Conservation (phyloP, 2,888 invertebrate genomes). For the Macrophya alboannulata region DNA sequence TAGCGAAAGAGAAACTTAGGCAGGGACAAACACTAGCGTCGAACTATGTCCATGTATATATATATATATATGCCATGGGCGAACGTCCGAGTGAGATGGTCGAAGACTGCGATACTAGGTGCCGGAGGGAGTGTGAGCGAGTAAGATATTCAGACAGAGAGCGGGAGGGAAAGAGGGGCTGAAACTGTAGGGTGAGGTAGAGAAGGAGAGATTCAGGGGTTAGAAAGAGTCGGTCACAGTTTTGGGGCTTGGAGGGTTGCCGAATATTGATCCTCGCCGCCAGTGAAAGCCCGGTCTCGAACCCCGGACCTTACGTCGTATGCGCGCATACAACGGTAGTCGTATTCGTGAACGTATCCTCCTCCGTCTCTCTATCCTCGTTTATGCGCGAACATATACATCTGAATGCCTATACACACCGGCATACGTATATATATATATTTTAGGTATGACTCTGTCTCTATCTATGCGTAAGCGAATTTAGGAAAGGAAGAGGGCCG, state of each 20-base stretch:
- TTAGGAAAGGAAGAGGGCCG: background rate
- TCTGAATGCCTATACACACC: background rate
- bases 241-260: constrained; percentile 73
- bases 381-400: background rate
- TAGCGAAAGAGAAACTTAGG: constrained; percentile 26
- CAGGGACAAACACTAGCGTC: constrained; percentile 18
- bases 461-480: constrained; percentile 17
- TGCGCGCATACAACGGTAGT: constrained; percentile 53
- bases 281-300: constrained; percentile 66
- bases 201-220: constrained; percentile 59
- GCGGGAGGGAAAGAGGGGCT: constrained; percentile 41
- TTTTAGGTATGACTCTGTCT: background rate
- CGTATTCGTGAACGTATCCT: constrained; percentile 50
- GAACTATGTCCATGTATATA: constrained; percentile 3
- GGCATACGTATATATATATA: background rate
- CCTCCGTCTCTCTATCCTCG: background rate
- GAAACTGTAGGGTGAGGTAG: constrained; percentile 38
- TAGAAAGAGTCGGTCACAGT: constrained; percentile 67
- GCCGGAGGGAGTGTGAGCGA: constrained; percentile 12
- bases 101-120: constrained; percentile 5
- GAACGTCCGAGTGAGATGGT: constrained; percentile 38
- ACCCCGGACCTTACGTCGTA: constrained; percentile 62
- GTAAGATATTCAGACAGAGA: constrained; percentile 12
- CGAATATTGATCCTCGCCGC: constrained; percentile 74
- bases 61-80: constrained; percentile 8